Percentiles rank a stretch among this genome's conserved stretches.
Evolutionary conservation across 2,797 vertebrate genomes (phyloP).

Genomic region (Lepidocolaptes lacrymiger): DNA sequence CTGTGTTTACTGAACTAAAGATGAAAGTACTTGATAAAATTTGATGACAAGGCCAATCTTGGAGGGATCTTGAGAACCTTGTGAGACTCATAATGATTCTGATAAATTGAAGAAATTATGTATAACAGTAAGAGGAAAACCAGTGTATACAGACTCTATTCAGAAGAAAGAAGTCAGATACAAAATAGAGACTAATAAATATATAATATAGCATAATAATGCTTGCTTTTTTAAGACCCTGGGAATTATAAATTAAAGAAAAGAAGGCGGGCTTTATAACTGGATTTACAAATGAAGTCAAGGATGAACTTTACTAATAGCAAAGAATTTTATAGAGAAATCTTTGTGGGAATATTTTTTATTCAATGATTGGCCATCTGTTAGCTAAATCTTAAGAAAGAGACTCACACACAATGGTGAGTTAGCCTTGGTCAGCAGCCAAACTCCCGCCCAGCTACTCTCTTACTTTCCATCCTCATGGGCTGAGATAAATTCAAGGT

Average conservation of each 20-base stretch:
- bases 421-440: not conserved
- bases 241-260: not conserved
- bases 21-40: not conserved
- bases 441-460: not conserved
- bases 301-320: not conserved
- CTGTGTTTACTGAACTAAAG: not conserved
- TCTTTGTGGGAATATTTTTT: not conserved
- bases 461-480: not conserved
- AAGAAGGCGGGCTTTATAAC: not conserved
- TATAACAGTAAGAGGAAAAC: not conserved
- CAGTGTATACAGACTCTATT: not conserved
- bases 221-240: not conserved
- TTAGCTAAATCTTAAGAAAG: not conserved
- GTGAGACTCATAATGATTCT: not conserved
- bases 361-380: not conserved
- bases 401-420: not conserved
- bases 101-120: not conserved
- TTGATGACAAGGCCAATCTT: not conserved
- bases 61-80: not conserved
- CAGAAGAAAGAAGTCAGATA: not conserved
- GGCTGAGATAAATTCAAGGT: not conserved
- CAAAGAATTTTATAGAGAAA: not conserved
- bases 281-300: not conserved
- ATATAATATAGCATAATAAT: not conserved
- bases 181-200: not conserved